Base-by-base conservation (phyloP, 1,140 invertebrate species). In the Leptopilina boulardi region DNA sequence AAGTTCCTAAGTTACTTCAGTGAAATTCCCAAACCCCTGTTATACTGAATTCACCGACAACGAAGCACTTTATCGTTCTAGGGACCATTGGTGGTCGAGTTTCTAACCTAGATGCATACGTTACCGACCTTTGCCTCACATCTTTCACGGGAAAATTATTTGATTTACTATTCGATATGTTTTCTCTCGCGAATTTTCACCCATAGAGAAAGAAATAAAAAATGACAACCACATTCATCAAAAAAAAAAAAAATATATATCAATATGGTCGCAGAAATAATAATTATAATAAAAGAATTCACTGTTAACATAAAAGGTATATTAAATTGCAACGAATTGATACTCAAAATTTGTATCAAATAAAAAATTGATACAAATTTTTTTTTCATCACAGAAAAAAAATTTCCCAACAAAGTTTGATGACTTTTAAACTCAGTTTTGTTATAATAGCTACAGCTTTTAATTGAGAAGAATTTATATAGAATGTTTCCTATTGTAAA, bases 61-160 rank as follows among this genome's bases (percentile, higher is more conserved):
- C 75, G 18, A 77, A 74, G 70, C 76, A 78, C 74, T 83, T 80
- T 80, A 81, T 83, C 80, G 79, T 81, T 77, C 76, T 72, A 79
- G 77, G n/a, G 70, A 79, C 80, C 76, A 83, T 80, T 80, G 74
- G 82, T 41, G 82, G 82, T 83, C 74, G 80, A 77, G 76, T 70
- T 80, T 78, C 82, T 80, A 80, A 84, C 82, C 82, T 84, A 80
- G 75, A 79, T 84, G 80, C 82, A 83, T 83, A 83, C 82, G 82
- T 83, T 82, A 80, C 75, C 59, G 13, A 66, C 59, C 59, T 66
- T 66, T 66, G 26, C 59, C 59, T 66, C 59, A 30, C 59, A 66
- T 66, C 59, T 66, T 66, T 66, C 59, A 66, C 23, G 23, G 59
- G n/a, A n/a, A 66, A 66, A 66, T 66, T 30, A 66, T 66, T 66